phyloP scores from a whole-genome alignment of 2,888 invertebrate genomes.

The Clitarchus hookeri region DNA sequence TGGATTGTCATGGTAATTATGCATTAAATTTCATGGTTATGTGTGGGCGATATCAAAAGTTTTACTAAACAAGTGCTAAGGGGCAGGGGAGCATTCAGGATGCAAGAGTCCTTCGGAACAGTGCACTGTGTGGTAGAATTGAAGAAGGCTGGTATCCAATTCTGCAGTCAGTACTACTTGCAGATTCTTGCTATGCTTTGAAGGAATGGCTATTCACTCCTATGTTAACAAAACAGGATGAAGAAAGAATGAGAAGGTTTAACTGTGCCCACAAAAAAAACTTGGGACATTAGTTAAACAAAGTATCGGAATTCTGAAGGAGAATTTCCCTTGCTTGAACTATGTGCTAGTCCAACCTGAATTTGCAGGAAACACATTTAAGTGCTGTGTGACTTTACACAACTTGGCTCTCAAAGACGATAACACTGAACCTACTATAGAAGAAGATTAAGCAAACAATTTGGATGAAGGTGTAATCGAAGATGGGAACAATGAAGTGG shows the following conservation, averaged over 20 bases:
- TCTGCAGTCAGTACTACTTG: constrained; percentile 12
- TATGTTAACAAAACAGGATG: constrained; percentile 18
- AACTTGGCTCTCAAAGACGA: constrained; percentile 19
- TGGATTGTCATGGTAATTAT: constrained; percentile 5
- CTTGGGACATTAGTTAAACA: background rate
- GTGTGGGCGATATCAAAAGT: background rate
- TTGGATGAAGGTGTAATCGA: background rate
- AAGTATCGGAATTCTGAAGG: background rate
- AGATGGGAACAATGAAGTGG: background rate
- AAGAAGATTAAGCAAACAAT: background rate
- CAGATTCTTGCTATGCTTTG: constrained; percentile 11
- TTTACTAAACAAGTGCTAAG: constrained; percentile 17
- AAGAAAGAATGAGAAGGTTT: constrained; percentile 23
- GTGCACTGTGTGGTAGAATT: constrained; percentile 10
- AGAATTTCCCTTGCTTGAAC: constrained; percentile 4
- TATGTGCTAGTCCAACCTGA: background rate
- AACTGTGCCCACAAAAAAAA: background rate
- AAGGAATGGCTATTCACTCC: constrained; percentile 15
- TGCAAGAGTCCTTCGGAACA: constrained; percentile 18
- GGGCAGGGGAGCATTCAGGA: constrained; percentile 6
- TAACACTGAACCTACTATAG: background rate
- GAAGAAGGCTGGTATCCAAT: constrained; percentile 24
- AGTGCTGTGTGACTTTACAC: constrained; percentile 23
- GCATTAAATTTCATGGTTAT: constrained; percentile 1
- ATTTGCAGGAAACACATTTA: too few species aligned